Conservation (phyloP, 2,888 invertebrate species). For the Trichopoda pennipes region DNA sequence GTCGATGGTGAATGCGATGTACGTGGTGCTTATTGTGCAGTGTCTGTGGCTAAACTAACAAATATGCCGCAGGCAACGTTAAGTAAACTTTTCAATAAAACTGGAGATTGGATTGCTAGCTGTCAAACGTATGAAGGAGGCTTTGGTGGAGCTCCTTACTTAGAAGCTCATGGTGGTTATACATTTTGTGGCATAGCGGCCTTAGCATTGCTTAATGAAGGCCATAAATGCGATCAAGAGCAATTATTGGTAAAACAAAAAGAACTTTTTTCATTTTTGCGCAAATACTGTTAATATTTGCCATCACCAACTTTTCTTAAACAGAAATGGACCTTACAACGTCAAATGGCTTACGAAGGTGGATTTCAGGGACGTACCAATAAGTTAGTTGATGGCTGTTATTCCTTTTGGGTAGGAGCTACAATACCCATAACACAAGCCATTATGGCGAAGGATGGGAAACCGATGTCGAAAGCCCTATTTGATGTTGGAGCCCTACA, state of each 20-base stretch:
- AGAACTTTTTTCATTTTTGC: neutral
- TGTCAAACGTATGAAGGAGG: slow-evolving; percentile 99
- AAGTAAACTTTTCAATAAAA: slow-evolving; percentile 89
- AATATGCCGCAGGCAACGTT: slow-evolving; percentile 87
- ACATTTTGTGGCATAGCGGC: slow-evolving; percentile 98
- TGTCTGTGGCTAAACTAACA: slow-evolving; percentile 90
- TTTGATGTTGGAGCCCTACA: slow-evolving; percentile 94
- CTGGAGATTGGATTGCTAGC: slow-evolving; percentile 95
- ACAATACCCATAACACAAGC: slow-evolving; percentile 93
- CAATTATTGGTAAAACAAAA: slow-evolving; percentile 84
- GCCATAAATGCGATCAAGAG: slow-evolving; percentile 77
- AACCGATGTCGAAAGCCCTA: slow-evolving; percentile 80
- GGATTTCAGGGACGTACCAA: slow-evolving; percentile 99
- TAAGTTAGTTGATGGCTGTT: slow-evolving; percentile 99
- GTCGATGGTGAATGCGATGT: slow-evolving; percentile 96
- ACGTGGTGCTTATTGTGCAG: slow-evolving; percentile 97
- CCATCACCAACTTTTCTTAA: neutral
- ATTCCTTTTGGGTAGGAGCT: slow-evolving; percentile 99
- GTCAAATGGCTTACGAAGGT: slow-evolving; percentile 97
- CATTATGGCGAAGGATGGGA: slow-evolving; percentile 83
- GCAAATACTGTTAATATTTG: neutral
- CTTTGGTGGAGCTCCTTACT: slow-evolving; percentile 95
- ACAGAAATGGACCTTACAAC: slow-evolving; percentile 92
- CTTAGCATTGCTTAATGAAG: slow-evolving; percentile 86
- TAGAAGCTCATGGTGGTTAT: slow-evolving; percentile 99